These are phyloP conservation scores for Leptoteleia sp. DNA, from an alignment of 1,140 invertebrate species.

Conservation along the genomic window DNA sequence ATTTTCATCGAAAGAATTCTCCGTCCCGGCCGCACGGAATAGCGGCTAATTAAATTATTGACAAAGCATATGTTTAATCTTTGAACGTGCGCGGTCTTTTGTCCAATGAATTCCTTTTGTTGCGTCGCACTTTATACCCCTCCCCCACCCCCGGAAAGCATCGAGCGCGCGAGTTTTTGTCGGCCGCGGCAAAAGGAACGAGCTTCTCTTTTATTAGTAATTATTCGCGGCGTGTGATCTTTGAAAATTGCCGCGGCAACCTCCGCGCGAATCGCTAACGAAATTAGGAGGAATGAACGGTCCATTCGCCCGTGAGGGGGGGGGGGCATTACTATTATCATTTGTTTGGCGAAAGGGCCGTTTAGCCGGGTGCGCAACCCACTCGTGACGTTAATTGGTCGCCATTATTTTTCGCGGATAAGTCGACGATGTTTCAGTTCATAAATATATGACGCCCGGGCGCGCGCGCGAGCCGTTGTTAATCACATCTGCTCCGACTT, in stretches of 20 bases:
- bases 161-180: slow-evolving; percentile 7
- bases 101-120: slow-evolving; percentile 17
- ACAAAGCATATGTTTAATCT: slow-evolving; percentile 29
- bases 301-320: too few species aligned
- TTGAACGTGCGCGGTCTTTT: slow-evolving; percentile 22
- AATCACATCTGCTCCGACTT: slow-evolving; percentile 32
- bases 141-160: too few species aligned
- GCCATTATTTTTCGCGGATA: not conserved
- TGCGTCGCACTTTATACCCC: slow-evolving; percentile 1
- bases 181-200: too few species aligned
- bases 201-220: too few species aligned
- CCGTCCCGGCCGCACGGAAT: slow-evolving; percentile 6
- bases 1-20: not conserved
- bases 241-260: not conserved
- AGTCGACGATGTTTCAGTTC: not conserved
- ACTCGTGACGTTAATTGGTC: not conserved
- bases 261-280: not conserved
- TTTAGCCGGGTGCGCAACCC: too few species aligned
- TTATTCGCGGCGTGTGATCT: too few species aligned
- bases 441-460: slow-evolving; percentile 10
- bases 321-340: too few species aligned
- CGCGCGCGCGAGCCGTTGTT: slow-evolving; percentile 16
- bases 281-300: too few species aligned
- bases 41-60: slow-evolving; percentile 25
- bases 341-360: too few species aligned